phyloP scores from a whole-genome alignment of 1,140 invertebrate genomes.

The Neotoxoptera formosana region DNA sequence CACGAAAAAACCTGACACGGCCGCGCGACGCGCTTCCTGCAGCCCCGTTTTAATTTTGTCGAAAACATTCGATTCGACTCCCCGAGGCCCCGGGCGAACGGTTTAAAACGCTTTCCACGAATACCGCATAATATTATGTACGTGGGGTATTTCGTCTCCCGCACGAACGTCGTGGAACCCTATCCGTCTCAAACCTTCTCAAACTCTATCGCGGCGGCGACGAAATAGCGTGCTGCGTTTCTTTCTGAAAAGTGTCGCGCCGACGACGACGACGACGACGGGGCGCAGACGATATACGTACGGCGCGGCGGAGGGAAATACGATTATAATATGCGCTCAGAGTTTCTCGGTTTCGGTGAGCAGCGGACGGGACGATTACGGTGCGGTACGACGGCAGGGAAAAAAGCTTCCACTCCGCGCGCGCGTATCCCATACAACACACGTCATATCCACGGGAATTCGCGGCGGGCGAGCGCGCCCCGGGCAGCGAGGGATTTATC shows the following conservation, averaged over 20 bases:
- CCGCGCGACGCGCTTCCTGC: not conserved
- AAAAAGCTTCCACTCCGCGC: not conserved
- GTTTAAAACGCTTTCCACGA: not conserved
- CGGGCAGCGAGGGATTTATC: not conserved
- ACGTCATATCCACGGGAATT: not conserved
- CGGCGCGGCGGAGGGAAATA: not conserved
- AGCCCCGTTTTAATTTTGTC: not conserved
- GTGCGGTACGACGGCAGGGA: not conserved
- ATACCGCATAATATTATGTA: no score
- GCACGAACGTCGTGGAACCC: no score
- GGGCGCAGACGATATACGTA: no score
- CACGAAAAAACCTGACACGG: not conserved
- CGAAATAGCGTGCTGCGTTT: not conserved
- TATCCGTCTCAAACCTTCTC: not conserved
- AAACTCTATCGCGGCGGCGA: not conserved
- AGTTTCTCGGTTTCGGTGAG: not conserved
- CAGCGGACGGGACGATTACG: not conserved
- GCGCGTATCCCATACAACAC: no score
- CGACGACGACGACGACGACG: no score
- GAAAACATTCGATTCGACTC: not conserved
- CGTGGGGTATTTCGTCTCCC: no score
- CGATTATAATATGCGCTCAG: not conserved
- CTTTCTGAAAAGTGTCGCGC: not conserved
- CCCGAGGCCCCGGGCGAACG: not conserved
- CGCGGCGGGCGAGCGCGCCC: no score